These are phyloP conservation scores for Belonocnema kinseyi DNA, from an alignment of 1,140 invertebrate genomes.

Conservation along the genomic window DNA sequence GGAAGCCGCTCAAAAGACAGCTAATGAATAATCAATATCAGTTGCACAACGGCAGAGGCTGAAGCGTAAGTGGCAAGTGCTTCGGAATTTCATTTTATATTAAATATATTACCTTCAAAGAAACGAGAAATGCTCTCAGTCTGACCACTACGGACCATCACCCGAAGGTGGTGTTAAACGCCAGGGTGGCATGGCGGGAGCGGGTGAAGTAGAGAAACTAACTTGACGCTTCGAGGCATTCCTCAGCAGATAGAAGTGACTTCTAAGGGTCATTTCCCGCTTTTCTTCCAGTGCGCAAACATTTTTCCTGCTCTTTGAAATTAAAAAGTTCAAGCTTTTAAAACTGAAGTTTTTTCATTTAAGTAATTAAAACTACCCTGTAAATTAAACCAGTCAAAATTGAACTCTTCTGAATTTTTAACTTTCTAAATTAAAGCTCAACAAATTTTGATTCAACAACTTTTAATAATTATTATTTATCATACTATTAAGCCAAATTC, in stretches of 20 bases:
- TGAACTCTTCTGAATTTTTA: too few species aligned
- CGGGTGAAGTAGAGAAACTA: background rate
- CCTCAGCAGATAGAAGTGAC: slow-evolving; percentile 6
- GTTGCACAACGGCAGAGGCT: slow-evolving; percentile 31
- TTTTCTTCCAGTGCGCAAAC: too few species aligned
- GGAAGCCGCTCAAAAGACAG: background rate
- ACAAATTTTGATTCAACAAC: too few species aligned
- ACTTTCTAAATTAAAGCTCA: too few species aligned
- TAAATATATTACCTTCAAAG: slow-evolving; percentile 49
- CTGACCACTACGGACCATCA: slow-evolving; percentile 43
- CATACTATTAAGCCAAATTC: too few species aligned
- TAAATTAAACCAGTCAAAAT: too few species aligned
- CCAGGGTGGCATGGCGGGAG: background rate
- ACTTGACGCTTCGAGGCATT: slow-evolving; percentile 15
- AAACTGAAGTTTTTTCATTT: too few species aligned
- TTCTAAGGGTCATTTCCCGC: background rate
- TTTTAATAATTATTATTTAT: too few species aligned
- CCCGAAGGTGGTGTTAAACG: slow-evolving; percentile 38
- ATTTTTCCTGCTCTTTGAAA: too few species aligned
- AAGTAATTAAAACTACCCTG: too few species aligned
- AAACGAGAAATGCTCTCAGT: slow-evolving; percentile 46
- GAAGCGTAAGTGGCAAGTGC: slow-evolving; percentile 46
- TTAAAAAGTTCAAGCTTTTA: too few species aligned
- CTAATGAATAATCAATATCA: slow-evolving; percentile 21
- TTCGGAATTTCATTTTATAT: slow-evolving; percentile 53